phyloP scores from a whole-genome alignment of 2,888 invertebrate genomes.

The Pediacus dermestoides region DNA sequence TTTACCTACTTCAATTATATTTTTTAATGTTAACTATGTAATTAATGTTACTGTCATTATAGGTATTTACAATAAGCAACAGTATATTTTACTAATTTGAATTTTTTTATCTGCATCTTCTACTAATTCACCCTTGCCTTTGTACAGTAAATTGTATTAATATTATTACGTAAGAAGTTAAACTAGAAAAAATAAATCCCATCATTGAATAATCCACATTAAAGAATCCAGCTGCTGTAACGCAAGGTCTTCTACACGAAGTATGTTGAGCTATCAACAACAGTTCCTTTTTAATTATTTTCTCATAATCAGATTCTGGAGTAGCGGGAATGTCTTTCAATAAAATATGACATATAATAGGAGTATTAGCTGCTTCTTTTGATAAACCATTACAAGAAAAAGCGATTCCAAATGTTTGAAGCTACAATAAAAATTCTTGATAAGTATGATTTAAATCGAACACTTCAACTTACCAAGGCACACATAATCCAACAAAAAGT shows the following conservation, averaged over 20 bases:
- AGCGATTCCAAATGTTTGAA: constrained; percentile 13
- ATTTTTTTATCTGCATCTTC: too few relatives aligned
- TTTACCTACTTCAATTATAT: too few relatives aligned
- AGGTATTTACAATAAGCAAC: too few relatives aligned
- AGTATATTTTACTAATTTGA: too few relatives aligned
- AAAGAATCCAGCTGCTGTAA: constrained; percentile 20
- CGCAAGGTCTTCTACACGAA: constrained; percentile 14
- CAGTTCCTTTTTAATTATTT: constrained; percentile 18
- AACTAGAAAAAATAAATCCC: constrained; percentile 18
- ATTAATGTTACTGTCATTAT: too few relatives aligned
- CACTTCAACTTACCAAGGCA: too few relatives aligned
- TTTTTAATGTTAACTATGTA: too few relatives aligned
- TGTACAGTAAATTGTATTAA: constrained; percentile 21
- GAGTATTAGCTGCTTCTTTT: constrained; percentile 18
- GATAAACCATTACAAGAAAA: constrained; percentile 14
- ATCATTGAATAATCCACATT: constrained; percentile 20
- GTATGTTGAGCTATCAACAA: constrained; percentile 22
- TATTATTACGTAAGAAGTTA: constrained; percentile 20
- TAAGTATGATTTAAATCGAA: background rate
- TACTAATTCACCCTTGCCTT: too few relatives aligned
- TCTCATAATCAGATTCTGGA: constrained; percentile 11
- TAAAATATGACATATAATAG: constrained; percentile 19
- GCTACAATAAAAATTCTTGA: constrained; percentile 18
- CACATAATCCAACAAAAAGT: too few relatives aligned
- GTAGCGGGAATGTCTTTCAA: constrained; percentile 14